phyloP scores from a whole-genome alignment of 2,888 invertebrate species.

The Acleris cristana region DNA sequence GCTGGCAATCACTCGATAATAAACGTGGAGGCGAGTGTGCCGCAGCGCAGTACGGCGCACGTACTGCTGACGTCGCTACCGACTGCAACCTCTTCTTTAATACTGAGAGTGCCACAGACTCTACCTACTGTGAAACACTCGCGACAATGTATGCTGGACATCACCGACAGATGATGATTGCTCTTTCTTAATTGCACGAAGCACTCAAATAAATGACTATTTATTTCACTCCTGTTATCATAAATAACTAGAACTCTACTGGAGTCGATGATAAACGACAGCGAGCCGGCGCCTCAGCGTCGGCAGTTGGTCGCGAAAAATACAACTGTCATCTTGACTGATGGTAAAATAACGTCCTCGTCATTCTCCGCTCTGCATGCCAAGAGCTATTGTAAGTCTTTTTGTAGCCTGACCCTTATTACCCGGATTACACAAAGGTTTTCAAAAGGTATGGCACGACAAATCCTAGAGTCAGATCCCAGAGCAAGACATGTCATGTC shows the following conservation, averaged over 20 bases:
- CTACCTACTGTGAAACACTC: constrained; percentile 5
- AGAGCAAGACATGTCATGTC: constrained; percentile 22
- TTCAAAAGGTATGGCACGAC: constrained; percentile 52
- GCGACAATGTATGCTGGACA: constrained; percentile 6
- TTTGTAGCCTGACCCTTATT: constrained; percentile 69
- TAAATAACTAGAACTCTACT: constrained; percentile 68
- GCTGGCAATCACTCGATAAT: constrained; percentile 80
- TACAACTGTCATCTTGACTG: constrained; percentile 82
- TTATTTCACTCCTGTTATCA: constrained; percentile 59
- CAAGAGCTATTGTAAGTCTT: constrained; percentile 71
- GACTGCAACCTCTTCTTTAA: constrained; percentile 44
- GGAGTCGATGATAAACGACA: constrained; percentile 78
- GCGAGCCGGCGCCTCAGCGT: constrained; percentile 72
- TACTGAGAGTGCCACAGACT: constrained; percentile 12
- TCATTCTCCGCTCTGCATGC: constrained; percentile 77
- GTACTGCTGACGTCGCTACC: constrained; percentile 65
- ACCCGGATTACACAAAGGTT: constrained; percentile 64
- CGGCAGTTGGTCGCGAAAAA: constrained; percentile 80
- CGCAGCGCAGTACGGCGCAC: constrained; percentile 61
- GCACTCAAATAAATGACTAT: constrained; percentile 53
- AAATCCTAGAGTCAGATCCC: constrained; percentile 42
- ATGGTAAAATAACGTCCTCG: constrained; percentile 77
- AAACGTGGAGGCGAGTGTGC: constrained; percentile 71
- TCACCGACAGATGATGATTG: too few relatives aligned
- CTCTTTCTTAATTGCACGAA: constrained; percentile 11